Conservation (phyloP, 2,888 invertebrate genomes). For the Caenorhabditis sp. region DNA sequence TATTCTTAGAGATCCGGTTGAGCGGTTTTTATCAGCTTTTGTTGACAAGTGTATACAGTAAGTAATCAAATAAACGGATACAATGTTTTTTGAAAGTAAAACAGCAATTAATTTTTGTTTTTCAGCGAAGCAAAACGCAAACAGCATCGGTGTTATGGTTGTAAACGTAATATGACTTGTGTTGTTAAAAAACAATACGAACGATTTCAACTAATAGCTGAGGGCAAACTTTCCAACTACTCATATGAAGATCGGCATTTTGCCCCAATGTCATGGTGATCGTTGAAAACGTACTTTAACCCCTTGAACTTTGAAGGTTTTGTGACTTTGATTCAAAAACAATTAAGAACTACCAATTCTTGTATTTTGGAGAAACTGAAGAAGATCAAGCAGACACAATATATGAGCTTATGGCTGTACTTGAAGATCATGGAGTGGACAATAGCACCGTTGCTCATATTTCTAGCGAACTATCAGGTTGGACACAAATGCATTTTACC, state of each 20-base stretch:
- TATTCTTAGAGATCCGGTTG: slow-evolving; percentile 49
- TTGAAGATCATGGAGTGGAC: slow-evolving; percentile 29
- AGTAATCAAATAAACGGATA: too few relatives aligned
- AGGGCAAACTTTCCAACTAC: slow-evolving; percentile 24
- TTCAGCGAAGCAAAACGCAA: slow-evolving; percentile 45
- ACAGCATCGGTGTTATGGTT: slow-evolving; percentile 46
- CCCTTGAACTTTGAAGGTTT: slow-evolving; percentile 26
- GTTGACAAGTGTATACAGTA: slow-evolving; percentile 60
- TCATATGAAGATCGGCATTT: slow-evolving; percentile 60
- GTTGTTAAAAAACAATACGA: slow-evolving; percentile 42
- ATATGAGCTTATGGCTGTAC: slow-evolving; percentile 29
- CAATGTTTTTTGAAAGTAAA: neutral
- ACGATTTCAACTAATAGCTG: slow-evolving; percentile 35
- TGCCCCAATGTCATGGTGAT: slow-evolving; percentile 59
- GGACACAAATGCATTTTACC: neutral
- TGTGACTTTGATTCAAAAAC: slow-evolving; percentile 38
- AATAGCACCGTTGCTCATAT: slow-evolving; percentile 15
- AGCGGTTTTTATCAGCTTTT: slow-evolving; percentile 51
- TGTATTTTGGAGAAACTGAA: slow-evolving; percentile 53
- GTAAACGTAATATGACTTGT: slow-evolving; percentile 37
- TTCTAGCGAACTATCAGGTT: slow-evolving; percentile 42
- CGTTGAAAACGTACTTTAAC: too few relatives aligned
- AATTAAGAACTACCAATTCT: slow-evolving; percentile 38
- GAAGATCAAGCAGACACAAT: slow-evolving; percentile 35
- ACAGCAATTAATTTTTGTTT: neutral